Conservation (phyloP, 2,797 vertebrate genomes). For the Centroberyx gerrardi region DNA sequence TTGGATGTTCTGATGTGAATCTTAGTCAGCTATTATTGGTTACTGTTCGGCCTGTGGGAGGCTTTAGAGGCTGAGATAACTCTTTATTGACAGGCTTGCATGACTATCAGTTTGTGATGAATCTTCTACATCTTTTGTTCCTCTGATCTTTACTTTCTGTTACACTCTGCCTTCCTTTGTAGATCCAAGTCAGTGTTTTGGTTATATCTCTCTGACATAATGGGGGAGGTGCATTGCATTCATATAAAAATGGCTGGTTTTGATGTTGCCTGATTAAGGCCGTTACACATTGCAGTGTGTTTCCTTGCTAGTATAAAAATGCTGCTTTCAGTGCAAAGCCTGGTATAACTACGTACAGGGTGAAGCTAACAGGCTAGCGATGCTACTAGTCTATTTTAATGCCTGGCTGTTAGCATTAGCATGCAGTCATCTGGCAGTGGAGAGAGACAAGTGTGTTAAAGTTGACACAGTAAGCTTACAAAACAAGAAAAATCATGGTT, state of each 20-base stretch:
- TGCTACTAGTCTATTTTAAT: no score
- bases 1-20: conserved; percentile 46
- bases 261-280: background rate
- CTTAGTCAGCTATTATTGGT: conserved; percentile 34
- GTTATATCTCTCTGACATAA: no score
- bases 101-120: background rate
- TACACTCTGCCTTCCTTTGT: background rate
- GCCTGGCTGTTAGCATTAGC: no score
- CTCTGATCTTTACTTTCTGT: no score
- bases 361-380: no score
- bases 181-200: background rate
- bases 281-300: background rate
- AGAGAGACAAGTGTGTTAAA: no score
- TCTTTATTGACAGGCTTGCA: conserved; percentile 14
- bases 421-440: no score
- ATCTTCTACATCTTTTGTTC: background rate
- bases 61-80: conserved; percentile 5
- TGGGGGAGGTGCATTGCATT: background rate
- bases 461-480: no score
- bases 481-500: no score
- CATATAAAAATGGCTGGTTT: background rate
- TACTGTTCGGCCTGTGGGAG: conserved; percentile 21
- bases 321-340: background rate
- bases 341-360: background rate
- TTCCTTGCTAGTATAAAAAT: background rate